Base-by-base conservation (phyloP, 2,797 vertebrate species). In the Argentina silus region DNA sequence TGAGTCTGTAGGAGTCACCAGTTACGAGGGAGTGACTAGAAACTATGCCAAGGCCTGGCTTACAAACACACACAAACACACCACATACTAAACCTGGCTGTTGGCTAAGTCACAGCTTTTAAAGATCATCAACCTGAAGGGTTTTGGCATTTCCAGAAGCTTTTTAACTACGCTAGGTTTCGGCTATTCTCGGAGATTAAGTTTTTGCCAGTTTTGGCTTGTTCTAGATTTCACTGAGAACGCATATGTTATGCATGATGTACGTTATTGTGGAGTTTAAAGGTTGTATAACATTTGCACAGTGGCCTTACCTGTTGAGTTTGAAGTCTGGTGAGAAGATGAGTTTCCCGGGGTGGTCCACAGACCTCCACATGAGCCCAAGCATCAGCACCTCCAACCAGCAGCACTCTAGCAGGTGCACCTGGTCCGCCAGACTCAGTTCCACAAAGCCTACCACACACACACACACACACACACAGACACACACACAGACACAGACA, bases 321-420 rank as follows among this genome's bases (percentile, higher is more conserved):
- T 96, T 93, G 79, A 98, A 96, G 88, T 99, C 96, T 0, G 96
- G 96, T 23, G 96, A 96, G 89, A 99, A 99, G 89, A 99, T 97
- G 77, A 99, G 93, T 79, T 98, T 99, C 44, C 97, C 97, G 0
- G 97, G 97, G 81, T 99, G 95, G 82, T 98, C 95, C 0, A 99
- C 97, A 0, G 98, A 99, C 83, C 97, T 95, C 98, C 97, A 99
- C 94, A 99, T 98, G 77, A 99, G 92, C 15, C 98, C 98, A 84
- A 99, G 72, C 97, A 99, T 99, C 57, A 99, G 86, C 65, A 99
- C 95, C 92, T 99, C 97, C 93, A 99, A 85, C 98, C 97, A 99
- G 89, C 97, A 98, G 86, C 96, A 96, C 88, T 99, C 98, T 78
- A 99, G 81, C 79, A 98, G 94, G 69, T 96, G 95, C 57, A 99